A percentile compares a stretch with the other conserved stretches of the same genome.
phyloP scores from a whole-genome alignment of 1,140 invertebrate species.

The Aradophagus sp. region DNA sequence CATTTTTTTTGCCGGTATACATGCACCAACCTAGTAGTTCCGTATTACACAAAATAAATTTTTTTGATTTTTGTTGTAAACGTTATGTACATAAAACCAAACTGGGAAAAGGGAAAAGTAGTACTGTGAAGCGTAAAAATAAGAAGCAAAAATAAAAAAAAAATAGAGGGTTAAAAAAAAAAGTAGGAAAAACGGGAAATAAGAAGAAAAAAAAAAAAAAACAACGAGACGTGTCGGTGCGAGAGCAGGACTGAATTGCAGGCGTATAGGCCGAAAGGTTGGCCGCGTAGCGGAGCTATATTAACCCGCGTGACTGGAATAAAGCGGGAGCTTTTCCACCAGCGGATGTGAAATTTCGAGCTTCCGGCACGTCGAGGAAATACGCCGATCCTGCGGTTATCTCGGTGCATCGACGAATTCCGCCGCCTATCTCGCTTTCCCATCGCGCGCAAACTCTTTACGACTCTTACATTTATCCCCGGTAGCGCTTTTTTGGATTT shows the following conservation, averaged over 20 bases:
- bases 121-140: no score
- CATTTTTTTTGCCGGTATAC: no score
- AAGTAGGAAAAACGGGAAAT: no score
- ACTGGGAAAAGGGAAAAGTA: no score
- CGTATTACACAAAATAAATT: no score
- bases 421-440: slow-evolving; percentile 33
- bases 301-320: slow-evolving; percentile 67
- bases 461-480: slow-evolving; percentile 30
- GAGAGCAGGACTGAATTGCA: slow-evolving; percentile 22
- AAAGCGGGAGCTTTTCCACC: slow-evolving; percentile 39
- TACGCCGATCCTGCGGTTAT: slow-evolving; percentile 56
- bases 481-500: background rate
- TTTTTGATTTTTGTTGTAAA: no score
- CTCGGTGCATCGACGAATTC: slow-evolving; percentile 46
- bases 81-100: no score
- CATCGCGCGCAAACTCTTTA: slow-evolving; percentile 40
- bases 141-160: no score
- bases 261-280: slow-evolving; percentile 59
- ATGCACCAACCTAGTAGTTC: no score
- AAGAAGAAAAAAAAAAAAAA: no score
- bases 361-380: slow-evolving; percentile 54
- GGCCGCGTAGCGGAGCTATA: slow-evolving; percentile 61
- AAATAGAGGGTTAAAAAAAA: no score
- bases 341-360: slow-evolving; percentile 49
- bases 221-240: background rate